Conservation (phyloP, 2,888 invertebrate genomes). For the Tipula unca region DNA sequence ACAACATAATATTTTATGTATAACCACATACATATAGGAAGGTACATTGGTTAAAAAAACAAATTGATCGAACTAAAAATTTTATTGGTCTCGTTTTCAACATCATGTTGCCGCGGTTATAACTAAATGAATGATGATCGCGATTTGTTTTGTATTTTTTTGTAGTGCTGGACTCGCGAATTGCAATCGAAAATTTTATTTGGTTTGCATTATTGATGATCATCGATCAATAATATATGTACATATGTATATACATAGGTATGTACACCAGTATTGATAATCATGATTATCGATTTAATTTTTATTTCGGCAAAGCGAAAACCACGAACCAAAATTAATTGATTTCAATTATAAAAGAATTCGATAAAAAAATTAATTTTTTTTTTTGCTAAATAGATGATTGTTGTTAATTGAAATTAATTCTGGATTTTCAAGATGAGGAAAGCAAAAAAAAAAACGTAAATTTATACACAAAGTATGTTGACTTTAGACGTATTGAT, state of each 20-base stretch:
- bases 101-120: neutral
- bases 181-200: neutral
- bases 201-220: neutral
- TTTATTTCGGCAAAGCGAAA: neutral
- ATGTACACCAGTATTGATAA: neutral
- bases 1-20: neutral
- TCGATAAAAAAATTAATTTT: neutral
- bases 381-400: neutral
- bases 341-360: neutral
- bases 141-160: neutral
- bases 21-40: no score
- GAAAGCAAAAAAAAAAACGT: neutral
- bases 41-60: neutral
- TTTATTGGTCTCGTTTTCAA: neutral
- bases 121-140: neutral
- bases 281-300: neutral
- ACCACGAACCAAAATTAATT: neutral
- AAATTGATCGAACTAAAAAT: neutral
- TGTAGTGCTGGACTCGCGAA: neutral
- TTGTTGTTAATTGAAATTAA: slow-evolving; percentile 8
- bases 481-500: neutral
- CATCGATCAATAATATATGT: neutral
- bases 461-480: neutral
- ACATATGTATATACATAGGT: neutral
- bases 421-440: neutral